A percentile compares a stretch with the other conserved stretches of the same genome.
Conservation (phyloP, 2,113 vertebrate genomes). For the Dicrurus megarhynchus region DNA sequence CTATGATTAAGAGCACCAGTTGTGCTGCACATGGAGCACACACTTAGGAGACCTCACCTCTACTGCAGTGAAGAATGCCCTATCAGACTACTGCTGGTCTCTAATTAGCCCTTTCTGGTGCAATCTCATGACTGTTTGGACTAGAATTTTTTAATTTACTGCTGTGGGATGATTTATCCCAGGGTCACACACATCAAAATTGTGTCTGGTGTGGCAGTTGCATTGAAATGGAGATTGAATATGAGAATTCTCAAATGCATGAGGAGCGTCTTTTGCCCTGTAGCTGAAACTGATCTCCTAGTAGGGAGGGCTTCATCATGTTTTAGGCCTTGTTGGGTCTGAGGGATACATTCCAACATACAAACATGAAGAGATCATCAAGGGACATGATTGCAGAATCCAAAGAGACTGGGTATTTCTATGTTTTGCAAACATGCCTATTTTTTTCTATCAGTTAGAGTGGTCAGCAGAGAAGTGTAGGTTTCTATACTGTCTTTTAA, state of each 20-base stretch:
- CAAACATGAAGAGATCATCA: not conserved
- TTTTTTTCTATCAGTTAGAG: not conserved
- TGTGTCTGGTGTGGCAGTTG: not conserved
- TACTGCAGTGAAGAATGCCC: not conserved
- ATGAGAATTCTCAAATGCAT: not conserved
- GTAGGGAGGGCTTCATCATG: not conserved
- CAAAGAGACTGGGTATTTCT: not conserved
- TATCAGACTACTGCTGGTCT: not conserved
- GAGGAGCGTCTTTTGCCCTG: not conserved
- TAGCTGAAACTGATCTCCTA: not conserved
- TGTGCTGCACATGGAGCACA: not conserved
- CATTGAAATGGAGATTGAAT: not conserved
- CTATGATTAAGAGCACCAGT: not conserved
- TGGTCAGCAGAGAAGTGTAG: not conserved
- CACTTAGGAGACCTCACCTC: not conserved
- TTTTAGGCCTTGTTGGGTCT: not conserved
- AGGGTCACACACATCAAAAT: not conserved
- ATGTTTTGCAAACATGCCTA: not conserved
- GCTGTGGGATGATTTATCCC: not conserved
- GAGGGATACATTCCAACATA: not conserved
- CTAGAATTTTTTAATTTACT: not conserved
- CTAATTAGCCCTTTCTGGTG: not conserved
- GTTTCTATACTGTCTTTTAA: not conserved
- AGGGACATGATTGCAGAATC: not conserved
- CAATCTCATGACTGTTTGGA: not conserved